Base-by-base conservation (phyloP, 1,140 invertebrate species). In the Carcinoscorpius rotundicauda region DNA sequence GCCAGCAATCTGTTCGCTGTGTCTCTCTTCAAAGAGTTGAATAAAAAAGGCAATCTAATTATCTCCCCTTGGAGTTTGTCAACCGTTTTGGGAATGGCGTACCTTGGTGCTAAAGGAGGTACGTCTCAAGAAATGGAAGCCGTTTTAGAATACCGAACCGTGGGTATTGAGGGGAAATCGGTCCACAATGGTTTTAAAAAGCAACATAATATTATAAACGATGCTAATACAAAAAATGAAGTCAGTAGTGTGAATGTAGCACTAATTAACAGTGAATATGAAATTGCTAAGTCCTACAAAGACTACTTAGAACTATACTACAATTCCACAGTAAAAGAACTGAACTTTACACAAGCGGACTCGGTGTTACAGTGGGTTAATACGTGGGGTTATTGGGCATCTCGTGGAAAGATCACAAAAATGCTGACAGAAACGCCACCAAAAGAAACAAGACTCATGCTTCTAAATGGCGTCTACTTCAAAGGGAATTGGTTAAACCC, bases 101-200 rank as follows among this genome's bases (percentile, higher is more conserved):
- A 62, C 5, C 50, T 48, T 3, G 61, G 51, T 49, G 61, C 61
- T 11, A 5, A n/a, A 3, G 48, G 51, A 9, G 6, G 29, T 29
- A 62, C 61, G 48, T 50, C 61, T 4, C 49, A 61, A 61, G 6
- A 61, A 50, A 6, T 61, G 3, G 60, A 61, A 49, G 49, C 51
- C 9, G 48, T 61, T 11, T 11, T 29, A 9, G 48, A 9, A 3
- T 29, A 49, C 51, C 8, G n/a, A 55, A n/a, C 53, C 53, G 8
- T 3, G 8, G n/a, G n/a, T 55, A 55, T 55, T 55, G n/a, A 55
- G n/a, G 53, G 53, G n/a, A 55, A 9, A 9, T 9, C 53, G 53
- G 8, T 8, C 8, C n/a, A 9, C 53, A 55, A 55, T 9, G 8
- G 8, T 9, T 55, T 55, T 9, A 55, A 55, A 55, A 55, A 9